Evolutionary conservation across 2,113 vertebrate genomes (phyloP).

Genomic region (Ctenodactylus gundi): DNA sequence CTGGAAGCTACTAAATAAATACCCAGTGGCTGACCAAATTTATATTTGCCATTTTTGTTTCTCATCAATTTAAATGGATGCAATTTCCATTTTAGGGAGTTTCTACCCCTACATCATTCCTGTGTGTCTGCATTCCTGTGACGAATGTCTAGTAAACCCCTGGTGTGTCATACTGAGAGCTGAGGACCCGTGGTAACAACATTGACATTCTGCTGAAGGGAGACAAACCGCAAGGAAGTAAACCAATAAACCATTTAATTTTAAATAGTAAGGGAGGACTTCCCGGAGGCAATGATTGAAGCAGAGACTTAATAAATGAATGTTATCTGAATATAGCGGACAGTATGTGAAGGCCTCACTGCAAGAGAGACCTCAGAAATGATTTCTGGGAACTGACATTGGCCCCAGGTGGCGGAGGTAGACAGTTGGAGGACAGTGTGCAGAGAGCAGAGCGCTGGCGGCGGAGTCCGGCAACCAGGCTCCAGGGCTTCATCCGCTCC

Average conservation of each 20-base stretch:
- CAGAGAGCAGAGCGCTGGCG: background rate
- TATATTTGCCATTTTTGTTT: constrained; percentile 53
- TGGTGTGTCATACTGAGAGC: constrained; percentile 27
- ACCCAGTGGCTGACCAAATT: constrained; percentile 29
- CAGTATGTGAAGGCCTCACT: background rate
- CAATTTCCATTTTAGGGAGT: constrained; percentile 33
- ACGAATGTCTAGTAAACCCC: constrained; percentile 3
- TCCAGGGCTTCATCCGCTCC: background rate
- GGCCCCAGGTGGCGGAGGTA: background rate
- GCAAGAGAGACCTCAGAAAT: constrained; percentile 19
- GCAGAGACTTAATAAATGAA: constrained; percentile 36
- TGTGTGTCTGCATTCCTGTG: background rate
- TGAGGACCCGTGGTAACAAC: background rate
- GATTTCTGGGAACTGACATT: constrained; percentile 23
- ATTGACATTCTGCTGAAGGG: constrained; percentile 19
- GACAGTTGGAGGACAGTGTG: background rate
- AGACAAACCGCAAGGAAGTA: constrained; percentile 5
- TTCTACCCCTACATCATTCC: constrained; percentile 22
- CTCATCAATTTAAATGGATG: constrained; percentile 30
- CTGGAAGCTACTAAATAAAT: constrained; percentile 55
- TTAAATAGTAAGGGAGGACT: constrained; percentile 41
- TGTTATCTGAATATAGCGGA: background rate
- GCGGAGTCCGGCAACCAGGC: background rate
- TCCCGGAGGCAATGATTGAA: constrained; percentile 34
- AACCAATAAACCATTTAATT: constrained; percentile 46